Conservation (phyloP, 2,888 invertebrate species). For the Sinopyrophorus schimmeli region DNA sequence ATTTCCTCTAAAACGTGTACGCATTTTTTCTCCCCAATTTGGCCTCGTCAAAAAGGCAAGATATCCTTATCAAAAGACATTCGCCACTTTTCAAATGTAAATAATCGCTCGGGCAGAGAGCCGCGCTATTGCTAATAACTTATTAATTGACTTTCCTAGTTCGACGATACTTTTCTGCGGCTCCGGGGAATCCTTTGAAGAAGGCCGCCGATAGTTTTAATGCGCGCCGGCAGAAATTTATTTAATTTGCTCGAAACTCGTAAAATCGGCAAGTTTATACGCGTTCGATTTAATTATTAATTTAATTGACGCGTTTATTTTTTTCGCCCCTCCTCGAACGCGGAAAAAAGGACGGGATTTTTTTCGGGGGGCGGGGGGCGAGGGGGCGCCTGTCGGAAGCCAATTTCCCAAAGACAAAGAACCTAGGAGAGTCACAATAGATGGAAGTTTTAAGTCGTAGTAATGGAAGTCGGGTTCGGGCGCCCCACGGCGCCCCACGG, state of each 20-base stretch:
- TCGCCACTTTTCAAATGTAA: no score
- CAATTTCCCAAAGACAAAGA: slow-evolving; percentile 24
- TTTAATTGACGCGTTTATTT: neutral
- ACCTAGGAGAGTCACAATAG: slow-evolving; percentile 12
- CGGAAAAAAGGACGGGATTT: neutral
- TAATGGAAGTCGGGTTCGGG: slow-evolving; percentile 20
- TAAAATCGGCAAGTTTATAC: slow-evolving; percentile 8
- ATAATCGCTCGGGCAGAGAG: slow-evolving; percentile 43
- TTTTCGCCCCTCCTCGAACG: neutral
- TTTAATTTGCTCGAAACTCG: slow-evolving; percentile 9
- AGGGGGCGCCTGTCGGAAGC: no score
- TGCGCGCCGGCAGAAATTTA: slow-evolving; percentile 18
- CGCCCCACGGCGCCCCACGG: slow-evolving; percentile 15
- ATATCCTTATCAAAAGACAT: no score
- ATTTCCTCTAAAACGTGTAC: no score
- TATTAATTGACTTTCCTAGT: slow-evolving; percentile 52
- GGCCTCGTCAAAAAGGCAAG: no score
- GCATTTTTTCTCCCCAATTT: no score
- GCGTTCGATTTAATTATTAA: neutral
- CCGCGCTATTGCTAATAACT: slow-evolving; percentile 49
- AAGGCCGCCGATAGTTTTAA: slow-evolving; percentile 25
- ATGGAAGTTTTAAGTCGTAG: slow-evolving; percentile 14
- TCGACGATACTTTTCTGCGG: slow-evolving; percentile 50
- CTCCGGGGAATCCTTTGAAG: slow-evolving; percentile 40
- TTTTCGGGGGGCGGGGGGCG: slow-evolving; percentile 13